A percentile compares a stretch with the other conserved stretches of the same genome.
Conservation (phyloP, 2,888 invertebrate genomes). For the Cephus runcator region DNA sequence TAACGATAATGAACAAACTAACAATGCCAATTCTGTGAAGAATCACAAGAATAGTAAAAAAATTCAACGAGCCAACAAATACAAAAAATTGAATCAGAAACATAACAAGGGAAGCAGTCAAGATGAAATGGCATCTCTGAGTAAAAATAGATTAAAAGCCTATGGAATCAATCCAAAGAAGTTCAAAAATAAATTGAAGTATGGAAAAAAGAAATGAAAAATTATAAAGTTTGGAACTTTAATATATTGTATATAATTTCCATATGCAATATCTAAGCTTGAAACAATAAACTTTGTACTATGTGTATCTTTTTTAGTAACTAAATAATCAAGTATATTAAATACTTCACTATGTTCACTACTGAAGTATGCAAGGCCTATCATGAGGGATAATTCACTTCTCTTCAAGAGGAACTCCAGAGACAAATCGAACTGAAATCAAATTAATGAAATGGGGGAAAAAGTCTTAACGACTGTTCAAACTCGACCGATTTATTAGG, state of each 20-base stretch:
- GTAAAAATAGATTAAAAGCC: conserved; percentile 86
- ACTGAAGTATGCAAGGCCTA: background rate
- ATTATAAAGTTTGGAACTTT: background rate
- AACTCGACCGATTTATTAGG: too few species aligned
- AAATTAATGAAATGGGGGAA: too few species aligned
- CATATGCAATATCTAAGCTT: background rate
- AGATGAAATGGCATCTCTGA: conserved; percentile 40
- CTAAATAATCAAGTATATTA: background rate
- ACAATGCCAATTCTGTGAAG: conserved; percentile 24
- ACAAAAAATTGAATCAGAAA: conserved; percentile 36
- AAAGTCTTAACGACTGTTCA: too few species aligned
- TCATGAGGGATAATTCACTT: background rate
- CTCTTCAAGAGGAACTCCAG: background rate
- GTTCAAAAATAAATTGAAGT: conserved; percentile 81
- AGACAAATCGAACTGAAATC: too few species aligned
- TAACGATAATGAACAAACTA: conserved; percentile 18
- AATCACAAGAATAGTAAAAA: conserved; percentile 24
- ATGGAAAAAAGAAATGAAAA: conserved; percentile 68
- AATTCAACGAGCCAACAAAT: conserved; percentile 49
- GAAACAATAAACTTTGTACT: background rate
- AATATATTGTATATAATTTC: background rate
- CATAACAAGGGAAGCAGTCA: conserved; percentile 14
- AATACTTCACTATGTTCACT: background rate
- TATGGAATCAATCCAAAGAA: conserved; percentile 94
- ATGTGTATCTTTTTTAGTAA: background rate